Evolutionary conservation across 64 coral and sea anemone species (phyloP).

Genomic region (Catalaphyllia jardinei): DNA sequence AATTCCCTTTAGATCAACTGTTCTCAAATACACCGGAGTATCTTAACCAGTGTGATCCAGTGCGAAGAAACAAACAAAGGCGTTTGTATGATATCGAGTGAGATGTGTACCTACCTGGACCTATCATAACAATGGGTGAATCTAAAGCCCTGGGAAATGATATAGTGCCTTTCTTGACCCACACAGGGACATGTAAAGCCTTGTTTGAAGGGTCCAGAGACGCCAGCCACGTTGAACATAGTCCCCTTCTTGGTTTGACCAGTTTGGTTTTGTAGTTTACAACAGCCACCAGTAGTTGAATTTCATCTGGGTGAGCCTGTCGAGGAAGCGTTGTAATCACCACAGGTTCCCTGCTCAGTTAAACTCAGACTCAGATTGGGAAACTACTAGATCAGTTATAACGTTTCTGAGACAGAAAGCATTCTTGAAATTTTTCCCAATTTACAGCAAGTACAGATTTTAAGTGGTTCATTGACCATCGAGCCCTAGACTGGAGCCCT

Average conservation of each 20-base stretch:
- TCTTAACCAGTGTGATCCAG: no score
- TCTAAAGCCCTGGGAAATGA: conserved; percentile 59
- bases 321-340: neutral
- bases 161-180: conserved; percentile 86
- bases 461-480: no score
- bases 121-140: conserved; percentile 89
- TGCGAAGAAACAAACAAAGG: no score
- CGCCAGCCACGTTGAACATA: conserved; percentile 95
- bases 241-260: conserved; percentile 68
- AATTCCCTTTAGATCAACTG: no score
- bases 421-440: no score
- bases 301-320: conserved; percentile 80
- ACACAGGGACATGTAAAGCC: conserved; percentile 64
- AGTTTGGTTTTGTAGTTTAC: conserved; percentile 96
- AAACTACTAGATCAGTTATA: neutral
- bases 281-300: conserved; percentile 93
- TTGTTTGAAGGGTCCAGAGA: conserved; percentile 57
- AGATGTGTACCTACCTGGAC: conserved; percentile 67
- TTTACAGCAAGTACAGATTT: no score
- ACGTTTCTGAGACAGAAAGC: neutral
- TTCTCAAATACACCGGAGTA: no score
- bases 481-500: neutral
- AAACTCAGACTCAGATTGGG: neutral
- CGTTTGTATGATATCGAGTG: no score
- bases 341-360: neutral